A percentile compares a stretch with the other conserved stretches of the same genome.
Conservation (phyloP, 2,113 vertebrate genomes). For the Ceyx melanurus region DNA sequence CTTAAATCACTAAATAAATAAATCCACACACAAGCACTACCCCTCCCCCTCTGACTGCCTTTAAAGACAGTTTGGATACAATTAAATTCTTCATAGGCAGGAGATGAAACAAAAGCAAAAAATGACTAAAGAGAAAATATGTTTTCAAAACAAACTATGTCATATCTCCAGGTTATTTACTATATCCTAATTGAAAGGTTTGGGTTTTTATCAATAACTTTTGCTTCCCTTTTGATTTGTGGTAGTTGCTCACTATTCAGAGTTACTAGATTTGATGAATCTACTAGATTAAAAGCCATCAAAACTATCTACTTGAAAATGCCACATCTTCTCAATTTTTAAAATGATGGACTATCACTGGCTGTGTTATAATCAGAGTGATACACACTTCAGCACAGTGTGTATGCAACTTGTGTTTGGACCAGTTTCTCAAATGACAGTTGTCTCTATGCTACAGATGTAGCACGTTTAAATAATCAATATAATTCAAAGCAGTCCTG, state of each 20-base stretch:
- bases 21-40: background rate
- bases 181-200: constrained; percentile 11
- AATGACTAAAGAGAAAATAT: background rate
- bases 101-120: constrained; percentile 26
- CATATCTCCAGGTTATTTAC: constrained; percentile 12
- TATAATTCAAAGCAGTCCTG: constrained; percentile 52
- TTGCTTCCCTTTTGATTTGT: background rate
- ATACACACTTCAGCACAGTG: background rate
- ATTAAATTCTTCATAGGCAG: constrained; percentile 25
- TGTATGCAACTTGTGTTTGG: background rate
- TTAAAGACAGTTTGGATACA: constrained; percentile 32
- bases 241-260: background rate
- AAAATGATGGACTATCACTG: background rate
- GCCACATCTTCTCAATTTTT: background rate
- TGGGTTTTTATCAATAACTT: background rate
- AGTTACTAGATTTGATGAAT: background rate
- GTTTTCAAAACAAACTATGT: constrained; percentile 21
- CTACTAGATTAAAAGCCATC: background rate
- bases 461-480: constrained; percentile 45
- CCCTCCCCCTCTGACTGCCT: background rate
- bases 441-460: background rate
- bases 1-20: background rate
- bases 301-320: background rate
- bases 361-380: constrained; percentile 1
- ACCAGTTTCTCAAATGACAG: constrained; percentile 30